Percentiles rank a stretch among this genome's conserved stretches.
Evolutionary conservation across 2,888 invertebrate species (phyloP).

Genomic region (Perizoma affinitatum): DNA sequence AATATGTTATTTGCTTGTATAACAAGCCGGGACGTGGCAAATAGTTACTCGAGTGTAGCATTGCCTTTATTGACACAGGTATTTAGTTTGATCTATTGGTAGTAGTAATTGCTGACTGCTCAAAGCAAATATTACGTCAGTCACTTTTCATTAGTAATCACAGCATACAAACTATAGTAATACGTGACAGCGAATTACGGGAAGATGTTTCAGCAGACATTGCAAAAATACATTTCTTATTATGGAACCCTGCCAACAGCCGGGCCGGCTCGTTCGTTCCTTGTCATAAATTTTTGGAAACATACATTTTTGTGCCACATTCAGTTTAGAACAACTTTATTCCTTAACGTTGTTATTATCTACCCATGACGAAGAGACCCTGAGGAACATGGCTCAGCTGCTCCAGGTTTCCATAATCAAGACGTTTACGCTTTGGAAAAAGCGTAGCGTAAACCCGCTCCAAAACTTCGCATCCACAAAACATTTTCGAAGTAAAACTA

Average conservation of each 20-base stretch:
- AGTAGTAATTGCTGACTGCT: too few relatives aligned
- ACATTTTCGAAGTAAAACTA: background rate
- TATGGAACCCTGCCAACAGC: conserved; percentile 11
- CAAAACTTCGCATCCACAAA: background rate
- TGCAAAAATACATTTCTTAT: conserved; percentile 21
- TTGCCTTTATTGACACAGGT: too few relatives aligned
- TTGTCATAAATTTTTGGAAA: conserved; percentile 14
- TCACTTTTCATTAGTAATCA: conserved; percentile 15
- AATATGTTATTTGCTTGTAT: too few relatives aligned
- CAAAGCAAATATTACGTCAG: background rate
- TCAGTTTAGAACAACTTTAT: background rate
- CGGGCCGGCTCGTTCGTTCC: conserved; percentile 9
- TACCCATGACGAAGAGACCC: too few relatives aligned
- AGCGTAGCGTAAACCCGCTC: background rate
- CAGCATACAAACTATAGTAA: conserved; percentile 30
- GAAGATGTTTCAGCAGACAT: conserved; percentile 13
- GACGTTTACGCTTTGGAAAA: background rate
- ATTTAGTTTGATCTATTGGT: too few relatives aligned
- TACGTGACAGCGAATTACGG: conserved; percentile 39
- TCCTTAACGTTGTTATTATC: too few relatives aligned
- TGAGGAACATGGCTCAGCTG: too few relatives aligned
- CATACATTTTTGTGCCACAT: conserved; percentile 11
- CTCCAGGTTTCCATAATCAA: too few relatives aligned
- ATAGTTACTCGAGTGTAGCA: too few relatives aligned
- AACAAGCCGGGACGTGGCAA: too few relatives aligned